Percentiles rank a stretch among this genome's conserved stretches.
These are phyloP conservation scores for Sebastes cheni DNA, from an alignment of 2,797 vertebrate species.

Conservation along the genomic window DNA sequence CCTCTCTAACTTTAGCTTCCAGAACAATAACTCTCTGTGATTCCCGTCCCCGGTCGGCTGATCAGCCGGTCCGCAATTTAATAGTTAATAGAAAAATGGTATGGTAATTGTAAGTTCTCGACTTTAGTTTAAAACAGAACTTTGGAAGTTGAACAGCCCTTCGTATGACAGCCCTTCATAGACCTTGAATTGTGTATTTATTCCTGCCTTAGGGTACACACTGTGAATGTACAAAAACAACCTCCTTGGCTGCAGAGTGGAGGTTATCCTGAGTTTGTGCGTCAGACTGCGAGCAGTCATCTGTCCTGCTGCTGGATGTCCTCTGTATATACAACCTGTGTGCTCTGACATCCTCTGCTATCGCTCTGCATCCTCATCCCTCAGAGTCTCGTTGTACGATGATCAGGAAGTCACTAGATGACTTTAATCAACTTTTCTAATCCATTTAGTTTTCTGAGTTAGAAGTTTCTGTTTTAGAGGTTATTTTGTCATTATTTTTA, in stretches of 20 bases:
- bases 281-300: neutral
- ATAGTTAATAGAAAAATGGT: neutral
- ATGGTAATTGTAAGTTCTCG: neutral
- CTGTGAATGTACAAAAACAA: neutral
- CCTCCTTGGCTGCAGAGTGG: neutral
- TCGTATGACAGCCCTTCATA: neutral
- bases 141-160: neutral
- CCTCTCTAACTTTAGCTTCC: neutral
- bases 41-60: neutral
- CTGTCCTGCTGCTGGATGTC: slow-evolving; percentile 3
- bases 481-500: neutral
- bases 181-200: neutral
- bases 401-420: neutral
- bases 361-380: neutral
- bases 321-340: neutral
- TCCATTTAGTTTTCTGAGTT: neutral
- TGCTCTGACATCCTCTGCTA: neutral
- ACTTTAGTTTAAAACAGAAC: neutral
- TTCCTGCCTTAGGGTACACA: neutral
- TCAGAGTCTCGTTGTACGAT: neutral
- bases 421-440: neutral
- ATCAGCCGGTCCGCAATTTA: neutral
- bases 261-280: neutral
- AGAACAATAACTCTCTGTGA: neutral
- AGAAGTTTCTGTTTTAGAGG: neutral